Evolutionary conservation across 2,113 vertebrate genomes (phyloP).

Genomic region (Xiphophorus maculatus): DNA sequence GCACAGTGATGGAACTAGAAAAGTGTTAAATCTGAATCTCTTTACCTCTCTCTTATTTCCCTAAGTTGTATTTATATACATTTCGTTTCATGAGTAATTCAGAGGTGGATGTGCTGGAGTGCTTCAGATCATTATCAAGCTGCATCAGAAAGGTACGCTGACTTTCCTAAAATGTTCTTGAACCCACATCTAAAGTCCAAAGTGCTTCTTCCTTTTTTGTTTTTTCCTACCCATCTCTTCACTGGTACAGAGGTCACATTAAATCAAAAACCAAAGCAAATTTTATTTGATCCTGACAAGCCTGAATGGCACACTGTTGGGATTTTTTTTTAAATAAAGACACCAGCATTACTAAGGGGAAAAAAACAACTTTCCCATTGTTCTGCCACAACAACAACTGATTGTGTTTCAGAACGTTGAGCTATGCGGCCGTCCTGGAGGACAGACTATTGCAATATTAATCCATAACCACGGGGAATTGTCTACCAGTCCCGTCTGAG

Average conservation of each 20-base stretch:
- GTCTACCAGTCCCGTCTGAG: slow-evolving; percentile 23
- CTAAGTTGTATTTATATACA: too few species aligned
- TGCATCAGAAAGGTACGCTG: too few species aligned
- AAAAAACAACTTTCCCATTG: background rate
- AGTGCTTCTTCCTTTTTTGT: background rate
- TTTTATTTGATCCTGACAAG: background rate
- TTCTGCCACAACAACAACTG: slow-evolving; percentile 4
- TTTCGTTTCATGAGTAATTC: too few species aligned
- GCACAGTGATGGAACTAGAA: too few species aligned
- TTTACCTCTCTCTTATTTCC: too few species aligned
- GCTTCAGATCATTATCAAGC: too few species aligned
- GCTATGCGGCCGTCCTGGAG: slow-evolving; percentile 18
- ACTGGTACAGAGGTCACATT: background rate
- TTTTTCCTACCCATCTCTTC: too few species aligned
- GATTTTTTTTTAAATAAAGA: background rate
- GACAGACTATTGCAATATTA: slow-evolving; percentile 45
- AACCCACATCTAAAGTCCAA: too few species aligned
- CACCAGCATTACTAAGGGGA: background rate
- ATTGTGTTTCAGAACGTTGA: slow-evolving; percentile 25
- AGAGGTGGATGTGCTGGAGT: too few species aligned
- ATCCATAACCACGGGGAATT: slow-evolving; percentile 42
- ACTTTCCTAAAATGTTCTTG: too few species aligned
- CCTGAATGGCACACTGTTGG: background rate
- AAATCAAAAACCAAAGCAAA: background rate
- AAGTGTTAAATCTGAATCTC: too few species aligned